Base-by-base conservation (phyloP, 2,113 vertebrate species). In the Australoheros scitulus region DNA sequence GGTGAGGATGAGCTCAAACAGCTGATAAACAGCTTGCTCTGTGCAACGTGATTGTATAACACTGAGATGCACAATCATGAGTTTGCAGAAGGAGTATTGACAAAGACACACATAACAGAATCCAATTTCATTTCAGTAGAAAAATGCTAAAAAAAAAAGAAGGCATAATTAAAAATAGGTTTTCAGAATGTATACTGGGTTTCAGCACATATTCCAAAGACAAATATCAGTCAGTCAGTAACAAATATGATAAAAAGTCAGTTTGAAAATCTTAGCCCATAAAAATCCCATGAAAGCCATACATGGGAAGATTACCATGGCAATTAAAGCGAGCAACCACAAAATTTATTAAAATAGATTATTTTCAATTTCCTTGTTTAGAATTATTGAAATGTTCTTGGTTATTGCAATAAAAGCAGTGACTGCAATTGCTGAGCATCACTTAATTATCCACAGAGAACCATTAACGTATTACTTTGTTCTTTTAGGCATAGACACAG, bases 1-100 rank as follows among this genome's bases (percentile, higher is more conserved):
- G 98, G 98, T 99, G 76, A 84, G 93, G 18, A 77, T 41, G 17
- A 59, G 38, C 74, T 78, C 20, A 61, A 63, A 78, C 4, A 3
- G 65, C 41, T 59, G 1, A 41, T 50, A 11, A 32, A 52, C 47
- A 72, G 47, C 47, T 72, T 72, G 43, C 26, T 72, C 26, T 72
- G 10, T 52, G 50, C 20, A 72, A 32, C 17, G 20, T 52, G 50
- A 52, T 32, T 72, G 65, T 3, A 52, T 72, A 72, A 72, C 65
- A 52, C 65, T 72, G 65, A 32, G 29, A 2, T 7, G 6, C 6
- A 34, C 34, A 34, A 34, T 29, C 24, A 29, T 41, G 65, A 52
- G 47, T 72, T 32, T 52, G 50, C 47, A 52, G 68, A 26, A 72
- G 0, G 47, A 52, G 17, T 72, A 72, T 5, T 22, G 43, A 52